Conservation (phyloP, 64 coral and sea anemone species). For the Anthopleura sola region DNA sequence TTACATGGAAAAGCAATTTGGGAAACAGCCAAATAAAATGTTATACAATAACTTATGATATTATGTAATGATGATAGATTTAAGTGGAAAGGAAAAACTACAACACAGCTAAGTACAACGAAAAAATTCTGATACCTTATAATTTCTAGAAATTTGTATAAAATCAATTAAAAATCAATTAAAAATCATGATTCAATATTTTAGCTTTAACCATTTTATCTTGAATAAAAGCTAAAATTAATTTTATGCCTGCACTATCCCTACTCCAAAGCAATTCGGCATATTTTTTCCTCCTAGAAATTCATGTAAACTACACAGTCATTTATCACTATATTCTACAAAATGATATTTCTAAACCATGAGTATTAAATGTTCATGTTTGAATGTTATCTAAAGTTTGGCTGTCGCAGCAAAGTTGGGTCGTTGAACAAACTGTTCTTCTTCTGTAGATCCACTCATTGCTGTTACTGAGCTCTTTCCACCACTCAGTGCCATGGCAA, state of each 20-base stretch:
- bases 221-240: too few relatives aligned
- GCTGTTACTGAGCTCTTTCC: conserved; percentile 89
- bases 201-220: neutral
- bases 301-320: neutral
- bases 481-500: conserved; percentile 96
- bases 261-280: neutral
- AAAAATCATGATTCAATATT: neutral
- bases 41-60: too few relatives aligned
- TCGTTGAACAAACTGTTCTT: conserved; percentile 79
- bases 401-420: neutral
- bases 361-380: neutral
- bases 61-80: too few relatives aligned
- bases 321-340: neutral
- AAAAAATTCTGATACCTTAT: too few relatives aligned
- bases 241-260: too few relatives aligned
- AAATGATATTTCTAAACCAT: neutral
- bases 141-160: too few relatives aligned
- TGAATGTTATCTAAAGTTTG: neutral
- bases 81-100: too few relatives aligned
- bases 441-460: conserved; percentile 88
- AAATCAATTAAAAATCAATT: too few relatives aligned
- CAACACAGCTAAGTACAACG: too few relatives aligned
- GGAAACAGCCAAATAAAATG: too few relatives aligned
- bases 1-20: too few relatives aligned
- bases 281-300: neutral